A percentile compares a stretch with the other conserved stretches of the same genome.
Evolutionary conservation across 2,888 invertebrate genomes (phyloP).

Genomic region (Gerosis bhagava): DNA sequence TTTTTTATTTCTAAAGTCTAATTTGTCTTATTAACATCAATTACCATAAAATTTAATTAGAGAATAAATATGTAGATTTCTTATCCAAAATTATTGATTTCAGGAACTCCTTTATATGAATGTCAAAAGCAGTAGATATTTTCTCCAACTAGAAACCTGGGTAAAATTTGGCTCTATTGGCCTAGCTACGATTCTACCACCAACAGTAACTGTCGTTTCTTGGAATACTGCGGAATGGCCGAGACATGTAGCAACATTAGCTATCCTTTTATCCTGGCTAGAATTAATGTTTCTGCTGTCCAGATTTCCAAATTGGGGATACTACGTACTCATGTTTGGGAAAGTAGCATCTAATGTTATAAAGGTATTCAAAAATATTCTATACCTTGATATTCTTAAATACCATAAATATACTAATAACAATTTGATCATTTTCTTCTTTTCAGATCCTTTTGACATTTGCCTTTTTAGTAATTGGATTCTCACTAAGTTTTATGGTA

Average conservation of each 20-base stretch:
- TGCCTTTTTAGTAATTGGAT: conserved; percentile 77
- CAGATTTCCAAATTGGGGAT: conserved; percentile 81
- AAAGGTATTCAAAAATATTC: no score
- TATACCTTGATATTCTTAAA: no score
- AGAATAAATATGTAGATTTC: no score
- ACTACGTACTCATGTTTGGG: conserved; percentile 84
- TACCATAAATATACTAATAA: no score
- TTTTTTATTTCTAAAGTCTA: background rate
- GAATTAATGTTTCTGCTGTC: conserved; percentile 82
- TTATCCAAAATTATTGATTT: no score
- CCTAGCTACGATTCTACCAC: conserved; percentile 65
- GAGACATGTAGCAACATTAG: conserved; percentile 74
- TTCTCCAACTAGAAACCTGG: conserved; percentile 80
- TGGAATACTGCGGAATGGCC: conserved; percentile 59
- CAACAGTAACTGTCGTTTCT: conserved; percentile 47
- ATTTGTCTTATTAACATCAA: no score
- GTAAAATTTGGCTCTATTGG: conserved; percentile 76
- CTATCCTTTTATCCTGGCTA: conserved; percentile 78
- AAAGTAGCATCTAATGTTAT: conserved; percentile 80
- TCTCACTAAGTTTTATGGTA: conserved; percentile 80
- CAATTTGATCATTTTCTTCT: background rate
- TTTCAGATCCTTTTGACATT: conserved; percentile 73
- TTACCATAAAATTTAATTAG: no score
- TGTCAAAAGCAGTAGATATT: conserved; percentile 71
- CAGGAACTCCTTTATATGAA: conserved; percentile 80